Conservation (phyloP, 2,888 invertebrate genomes). For the Atethmia centrago region DNA sequence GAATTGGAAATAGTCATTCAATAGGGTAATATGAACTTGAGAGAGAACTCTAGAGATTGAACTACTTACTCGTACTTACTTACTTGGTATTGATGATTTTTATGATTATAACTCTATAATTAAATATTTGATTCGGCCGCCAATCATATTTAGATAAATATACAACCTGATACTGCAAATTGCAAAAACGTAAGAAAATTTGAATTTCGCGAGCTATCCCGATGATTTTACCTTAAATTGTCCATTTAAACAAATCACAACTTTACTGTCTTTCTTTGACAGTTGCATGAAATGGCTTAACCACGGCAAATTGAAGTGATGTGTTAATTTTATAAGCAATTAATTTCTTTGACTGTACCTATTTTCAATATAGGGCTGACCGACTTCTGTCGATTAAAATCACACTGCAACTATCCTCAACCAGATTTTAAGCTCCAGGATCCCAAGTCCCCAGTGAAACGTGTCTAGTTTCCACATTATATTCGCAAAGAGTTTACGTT, state of each 20-base stretch:
- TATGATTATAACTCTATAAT: too few relatives aligned
- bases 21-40: too few relatives aligned
- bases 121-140: too few relatives aligned
- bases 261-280: background rate
- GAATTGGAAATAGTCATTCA: too few relatives aligned
- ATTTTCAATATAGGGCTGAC: background rate
- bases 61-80: too few relatives aligned
- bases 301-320: background rate
- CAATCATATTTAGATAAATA: too few relatives aligned
- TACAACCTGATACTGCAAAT: too few relatives aligned
- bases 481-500: slow-evolving; percentile 60
- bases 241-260: background rate
- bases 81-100: too few relatives aligned
- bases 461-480: background rate
- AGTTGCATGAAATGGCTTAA: background rate
- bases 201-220: too few relatives aligned
- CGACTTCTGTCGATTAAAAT: background rate
- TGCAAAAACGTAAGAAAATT: too few relatives aligned
- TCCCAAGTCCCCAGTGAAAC: background rate
- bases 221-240: too few relatives aligned
- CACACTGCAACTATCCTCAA: background rate
- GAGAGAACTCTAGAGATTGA: too few relatives aligned
- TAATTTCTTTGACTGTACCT: background rate
- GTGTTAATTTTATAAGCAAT: background rate
- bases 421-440: background rate